phyloP scores from a whole-genome alignment of 2,113 vertebrate genomes.

The Tragelaphus strepsiceros region DNA sequence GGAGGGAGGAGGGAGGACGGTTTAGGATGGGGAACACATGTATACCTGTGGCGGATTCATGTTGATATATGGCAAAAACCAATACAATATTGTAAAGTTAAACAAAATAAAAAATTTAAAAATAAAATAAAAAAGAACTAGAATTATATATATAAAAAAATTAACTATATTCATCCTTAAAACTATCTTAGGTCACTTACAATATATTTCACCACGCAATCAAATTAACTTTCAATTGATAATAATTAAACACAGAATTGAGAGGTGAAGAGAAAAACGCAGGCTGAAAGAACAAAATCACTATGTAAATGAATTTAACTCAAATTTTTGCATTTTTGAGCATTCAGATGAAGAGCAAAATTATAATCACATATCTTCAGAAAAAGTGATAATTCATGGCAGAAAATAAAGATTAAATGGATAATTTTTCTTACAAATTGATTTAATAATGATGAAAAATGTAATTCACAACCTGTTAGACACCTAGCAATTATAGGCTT shows the following conservation, averaged over 20 bases:
- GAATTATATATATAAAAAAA: background rate
- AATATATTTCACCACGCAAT: background rate
- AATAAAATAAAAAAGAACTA: too few relatives aligned
- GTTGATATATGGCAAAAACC: too few relatives aligned
- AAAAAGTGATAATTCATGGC: background rate
- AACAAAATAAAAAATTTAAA: too few relatives aligned
- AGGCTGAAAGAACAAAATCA: too few relatives aligned
- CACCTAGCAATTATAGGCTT: too few relatives aligned
- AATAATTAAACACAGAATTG: background rate
- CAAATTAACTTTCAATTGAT: background rate
- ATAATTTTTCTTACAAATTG: background rate
- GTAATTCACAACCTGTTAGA: background rate
- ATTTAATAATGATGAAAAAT: background rate
- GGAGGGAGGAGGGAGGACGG: too few relatives aligned
- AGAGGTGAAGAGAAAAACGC: background rate
- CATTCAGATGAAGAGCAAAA: background rate
- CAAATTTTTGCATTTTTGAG: background rate
- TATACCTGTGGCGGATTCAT: too few relatives aligned
- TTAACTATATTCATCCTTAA: background rate
- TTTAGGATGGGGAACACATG: too few relatives aligned
- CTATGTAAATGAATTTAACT: background rate
- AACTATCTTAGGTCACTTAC: background rate
- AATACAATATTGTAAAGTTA: too few relatives aligned
- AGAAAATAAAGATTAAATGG: background rate
- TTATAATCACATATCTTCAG: background rate